Conservation (phyloP, 2,888 invertebrate genomes). For the Hydropsyche betteni region DNA sequence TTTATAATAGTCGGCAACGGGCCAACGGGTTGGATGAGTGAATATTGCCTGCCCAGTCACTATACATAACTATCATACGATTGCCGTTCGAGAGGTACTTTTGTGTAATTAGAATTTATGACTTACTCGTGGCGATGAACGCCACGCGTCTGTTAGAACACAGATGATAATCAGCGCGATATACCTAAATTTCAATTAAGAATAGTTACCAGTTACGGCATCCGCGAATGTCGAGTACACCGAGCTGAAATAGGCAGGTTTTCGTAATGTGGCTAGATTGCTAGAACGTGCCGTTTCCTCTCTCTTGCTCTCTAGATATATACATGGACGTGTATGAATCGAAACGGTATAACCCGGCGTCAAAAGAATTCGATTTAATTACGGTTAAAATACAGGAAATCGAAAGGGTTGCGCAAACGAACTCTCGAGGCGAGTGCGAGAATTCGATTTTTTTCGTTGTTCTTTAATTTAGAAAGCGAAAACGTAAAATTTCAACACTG, state of each 20-base stretch:
- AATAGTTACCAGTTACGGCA: not conserved
- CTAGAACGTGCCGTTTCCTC: slow-evolving; percentile 6
- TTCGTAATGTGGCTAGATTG: slow-evolving; percentile 6
- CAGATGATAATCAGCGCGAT: not conserved
- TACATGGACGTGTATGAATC: too few species aligned
- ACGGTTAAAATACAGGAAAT: slow-evolving; percentile 15
- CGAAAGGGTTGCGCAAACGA: slow-evolving; percentile 19
- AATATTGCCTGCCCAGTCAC: too few species aligned
- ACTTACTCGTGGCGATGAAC: not conserved
- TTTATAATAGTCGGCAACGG: not conserved
- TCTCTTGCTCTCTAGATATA: too few species aligned
- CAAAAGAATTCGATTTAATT: slow-evolving; percentile 23
- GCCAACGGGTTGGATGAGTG: too few species aligned
- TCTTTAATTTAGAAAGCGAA: too few species aligned
- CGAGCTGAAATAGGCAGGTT: not conserved
- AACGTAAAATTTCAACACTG: too few species aligned
- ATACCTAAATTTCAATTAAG: slow-evolving; percentile 21
- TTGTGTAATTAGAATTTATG: slow-evolving; percentile 23
- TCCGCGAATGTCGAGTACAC: too few species aligned
- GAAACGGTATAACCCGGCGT: not conserved
- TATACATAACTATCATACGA: too few species aligned
- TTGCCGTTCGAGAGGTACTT: too few species aligned
- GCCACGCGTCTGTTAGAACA: not conserved
- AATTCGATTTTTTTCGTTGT: not conserved
- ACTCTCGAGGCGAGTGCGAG: not conserved